Conservation (phyloP, 2,888 invertebrate genomes). For the Epinotia nisella region DNA sequence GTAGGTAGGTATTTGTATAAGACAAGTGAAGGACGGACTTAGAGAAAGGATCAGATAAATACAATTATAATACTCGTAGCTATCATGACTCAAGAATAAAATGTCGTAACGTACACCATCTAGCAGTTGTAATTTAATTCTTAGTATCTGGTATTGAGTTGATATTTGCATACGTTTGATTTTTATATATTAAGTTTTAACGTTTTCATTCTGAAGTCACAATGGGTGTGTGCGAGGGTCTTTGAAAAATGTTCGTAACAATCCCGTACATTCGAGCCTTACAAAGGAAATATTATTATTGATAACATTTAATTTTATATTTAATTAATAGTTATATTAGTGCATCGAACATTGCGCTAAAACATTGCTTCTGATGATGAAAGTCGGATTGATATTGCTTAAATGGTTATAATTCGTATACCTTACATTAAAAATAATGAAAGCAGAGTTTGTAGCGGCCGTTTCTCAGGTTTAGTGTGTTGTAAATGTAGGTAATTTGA, state of each 20-base stretch:
- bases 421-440: conserved; percentile 3
- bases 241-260: not conserved
- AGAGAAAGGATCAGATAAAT: conserved; percentile 21
- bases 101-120: not conserved
- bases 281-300: conserved; percentile 9
- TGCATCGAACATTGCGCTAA: conserved; percentile 43
- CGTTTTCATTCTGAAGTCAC: not conserved
- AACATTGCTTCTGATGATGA: conserved; percentile 36
- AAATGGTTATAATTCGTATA: conserved; percentile 24
- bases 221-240: too few species aligned
- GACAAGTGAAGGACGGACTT: conserved; percentile 34
- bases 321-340: conserved; percentile 42
- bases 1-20: conserved; percentile 3
- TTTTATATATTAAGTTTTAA: not conserved
- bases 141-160: not conserved
- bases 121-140: not conserved
- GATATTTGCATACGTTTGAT: not conserved
- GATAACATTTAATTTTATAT: conserved; percentile 32
- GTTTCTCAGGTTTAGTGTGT: not conserved
- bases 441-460: not conserved
- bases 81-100: not conserved
- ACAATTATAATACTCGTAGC: not conserved
- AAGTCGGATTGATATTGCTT: conserved; percentile 36
- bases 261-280: conserved; percentile 22
- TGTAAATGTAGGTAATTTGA: not conserved